A percentile compares a stretch with the other conserved stretches of the same genome.
Evolutionary conservation across 2,113 vertebrate species (phyloP).

Genomic region (Brienomyrus longianalis): DNA sequence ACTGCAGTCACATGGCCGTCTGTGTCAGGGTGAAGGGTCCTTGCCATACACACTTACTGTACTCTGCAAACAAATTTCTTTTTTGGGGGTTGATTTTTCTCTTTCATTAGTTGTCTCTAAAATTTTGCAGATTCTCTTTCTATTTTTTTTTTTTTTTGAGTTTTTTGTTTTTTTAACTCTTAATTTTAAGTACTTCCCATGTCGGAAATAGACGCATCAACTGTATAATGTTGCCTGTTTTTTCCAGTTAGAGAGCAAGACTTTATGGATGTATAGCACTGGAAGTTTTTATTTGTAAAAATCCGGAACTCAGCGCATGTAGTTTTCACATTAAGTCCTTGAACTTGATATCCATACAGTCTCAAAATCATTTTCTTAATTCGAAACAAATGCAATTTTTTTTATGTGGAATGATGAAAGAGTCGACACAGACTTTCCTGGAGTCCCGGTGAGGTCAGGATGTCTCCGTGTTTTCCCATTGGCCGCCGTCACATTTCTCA

Average conservation of each 20-base stretch:
- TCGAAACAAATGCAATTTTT: neutral
- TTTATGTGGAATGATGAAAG: neutral
- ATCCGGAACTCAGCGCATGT: neutral
- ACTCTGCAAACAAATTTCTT: neutral
- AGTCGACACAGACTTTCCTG: neutral
- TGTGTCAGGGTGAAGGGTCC: neutral
- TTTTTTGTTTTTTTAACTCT: neutral
- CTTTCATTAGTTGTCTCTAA: neutral
- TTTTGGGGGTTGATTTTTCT: neutral
- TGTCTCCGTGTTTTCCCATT: neutral
- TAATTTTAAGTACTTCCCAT: neutral
- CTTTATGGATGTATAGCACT: neutral
- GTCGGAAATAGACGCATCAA: neutral
- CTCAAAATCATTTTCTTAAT: neutral
- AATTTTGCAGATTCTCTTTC: neutral
- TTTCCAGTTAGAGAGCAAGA: neutral
- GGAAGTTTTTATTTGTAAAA: conserved; percentile 4
- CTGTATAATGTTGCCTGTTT: neutral
- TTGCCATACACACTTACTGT: neutral
- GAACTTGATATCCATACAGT: neutral
- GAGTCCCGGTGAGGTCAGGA: neutral
- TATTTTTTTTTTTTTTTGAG: neutral
- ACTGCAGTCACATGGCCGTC: neutral
- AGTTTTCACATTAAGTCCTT: neutral
- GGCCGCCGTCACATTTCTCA: neutral